Evolutionary conservation across 2,888 invertebrate species (phyloP).

Genomic region (Chirona hameri): DNA sequence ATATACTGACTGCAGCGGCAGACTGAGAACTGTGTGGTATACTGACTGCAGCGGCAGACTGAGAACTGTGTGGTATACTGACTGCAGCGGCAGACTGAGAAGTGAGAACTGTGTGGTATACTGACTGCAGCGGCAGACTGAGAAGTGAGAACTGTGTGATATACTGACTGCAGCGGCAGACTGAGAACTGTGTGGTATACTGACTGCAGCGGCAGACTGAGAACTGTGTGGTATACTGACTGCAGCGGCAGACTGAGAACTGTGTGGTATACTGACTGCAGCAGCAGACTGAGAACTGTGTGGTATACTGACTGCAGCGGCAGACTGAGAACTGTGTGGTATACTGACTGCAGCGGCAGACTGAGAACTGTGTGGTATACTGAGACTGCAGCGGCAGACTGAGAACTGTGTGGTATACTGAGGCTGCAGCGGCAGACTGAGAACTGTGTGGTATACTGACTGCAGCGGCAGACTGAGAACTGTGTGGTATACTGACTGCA

Average conservation of each 20-base stretch:
- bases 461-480: too few relatives aligned
- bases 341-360: conserved; percentile 36
- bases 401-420: too few relatives aligned
- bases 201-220: conserved; percentile 35
- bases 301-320: too few relatives aligned
- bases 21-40: too few relatives aligned
- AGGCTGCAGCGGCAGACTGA: conserved; percentile 35
- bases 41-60: conserved; percentile 35
- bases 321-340: too few relatives aligned
- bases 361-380: conserved; percentile 34
- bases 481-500: conserved; percentile 36
- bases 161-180: too few relatives aligned
- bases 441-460: conserved; percentile 35
- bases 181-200: too few relatives aligned
- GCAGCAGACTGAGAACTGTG: conserved; percentile 35
- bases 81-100: too few relatives aligned
- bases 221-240: conserved; percentile 35
- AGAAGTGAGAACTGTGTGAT: conserved; percentile 33
- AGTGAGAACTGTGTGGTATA: too few relatives aligned
- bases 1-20: too few relatives aligned
- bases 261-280: conserved; percentile 36
- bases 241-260: too few relatives aligned
- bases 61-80: conserved; percentile 35
- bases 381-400: too few relatives aligned
- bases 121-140: conserved; percentile 35